phyloP scores from a whole-genome alignment of 2,888 invertebrate species.

The Platycnemis pennipes region DNA sequence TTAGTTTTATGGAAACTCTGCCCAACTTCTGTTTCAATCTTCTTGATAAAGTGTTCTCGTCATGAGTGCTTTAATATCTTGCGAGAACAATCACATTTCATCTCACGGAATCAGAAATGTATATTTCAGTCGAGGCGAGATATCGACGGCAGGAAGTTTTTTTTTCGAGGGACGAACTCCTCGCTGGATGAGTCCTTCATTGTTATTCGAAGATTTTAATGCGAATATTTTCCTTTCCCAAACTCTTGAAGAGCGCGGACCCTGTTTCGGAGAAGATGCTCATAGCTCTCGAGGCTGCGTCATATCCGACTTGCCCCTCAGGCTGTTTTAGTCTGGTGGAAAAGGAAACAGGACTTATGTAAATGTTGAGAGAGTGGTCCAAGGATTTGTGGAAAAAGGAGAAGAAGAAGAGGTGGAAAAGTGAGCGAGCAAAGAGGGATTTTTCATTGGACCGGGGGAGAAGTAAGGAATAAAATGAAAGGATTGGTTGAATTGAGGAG shows the following conservation, averaged over 20 bases:
- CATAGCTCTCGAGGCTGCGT: neutral
- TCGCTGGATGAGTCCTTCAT: neutral
- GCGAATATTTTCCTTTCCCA: neutral
- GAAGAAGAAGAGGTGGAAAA: neutral
- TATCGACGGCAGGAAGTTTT: neutral
- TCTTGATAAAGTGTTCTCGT: neutral
- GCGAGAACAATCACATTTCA: neutral
- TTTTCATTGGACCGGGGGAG: neutral
- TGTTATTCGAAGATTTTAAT: slow-evolving; percentile 24
- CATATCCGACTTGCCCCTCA: neutral
- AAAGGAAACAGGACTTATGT: slow-evolving; percentile 28
- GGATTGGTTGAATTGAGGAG: neutral
- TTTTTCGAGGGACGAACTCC: slow-evolving; percentile 4
- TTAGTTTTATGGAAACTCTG: neutral
- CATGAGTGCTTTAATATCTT: neutral
- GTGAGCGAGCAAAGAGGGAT: neutral
- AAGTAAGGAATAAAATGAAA: neutral
- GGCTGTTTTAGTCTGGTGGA: neutral
- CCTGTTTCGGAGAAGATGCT: neutral
- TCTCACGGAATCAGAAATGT: neutral
- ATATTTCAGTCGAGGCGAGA: neutral
- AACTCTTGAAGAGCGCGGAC: neutral
- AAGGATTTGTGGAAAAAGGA: neutral
- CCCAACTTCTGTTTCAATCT: neutral
- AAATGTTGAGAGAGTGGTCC: slow-evolving; percentile 20